Conservation (phyloP, 2,113 vertebrate species). For the Myrmecobius fasciatus region DNA sequence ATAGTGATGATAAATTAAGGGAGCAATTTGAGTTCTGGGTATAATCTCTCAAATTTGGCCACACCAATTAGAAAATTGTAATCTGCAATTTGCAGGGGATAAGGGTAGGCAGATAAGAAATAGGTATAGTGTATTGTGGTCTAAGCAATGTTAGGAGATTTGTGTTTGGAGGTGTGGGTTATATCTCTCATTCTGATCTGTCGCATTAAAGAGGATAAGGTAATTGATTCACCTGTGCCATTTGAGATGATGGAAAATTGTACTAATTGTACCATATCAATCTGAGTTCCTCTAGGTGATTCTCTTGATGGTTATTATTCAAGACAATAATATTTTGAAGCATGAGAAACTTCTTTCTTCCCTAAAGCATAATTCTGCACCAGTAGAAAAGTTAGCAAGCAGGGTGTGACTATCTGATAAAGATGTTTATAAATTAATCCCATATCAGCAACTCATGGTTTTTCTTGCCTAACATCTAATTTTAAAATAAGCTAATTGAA, state of each 20-base stretch:
- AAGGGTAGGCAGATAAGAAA: background rate
- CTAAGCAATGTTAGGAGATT: background rate
- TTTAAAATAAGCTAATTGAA: conserved; percentile 31
- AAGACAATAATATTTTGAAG: conserved; percentile 60
- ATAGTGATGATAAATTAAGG: conserved; percentile 1
- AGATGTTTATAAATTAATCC: conserved; percentile 57
- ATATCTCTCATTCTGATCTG: background rate
- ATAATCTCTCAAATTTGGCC: conserved; percentile 28
- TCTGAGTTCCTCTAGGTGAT: background rate
- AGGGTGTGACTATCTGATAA: conserved; percentile 48
- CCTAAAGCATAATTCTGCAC: conserved; percentile 55
- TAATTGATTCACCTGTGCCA: background rate
- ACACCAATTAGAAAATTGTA: conserved; percentile 24
- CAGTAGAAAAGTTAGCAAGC: conserved; percentile 59
- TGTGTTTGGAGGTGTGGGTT: background rate
- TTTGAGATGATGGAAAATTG: conserved; percentile 37
- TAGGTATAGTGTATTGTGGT: background rate
- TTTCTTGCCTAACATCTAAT: conserved; percentile 13
- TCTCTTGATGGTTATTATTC: conserved; percentile 44
- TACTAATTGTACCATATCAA: conserved; percentile 1
- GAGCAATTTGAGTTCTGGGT: conserved; percentile 36
- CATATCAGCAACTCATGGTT: conserved; percentile 28
- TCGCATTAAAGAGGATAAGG: background rate
- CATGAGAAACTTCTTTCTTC: conserved; percentile 55
- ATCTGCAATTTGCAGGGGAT: background rate